phyloP scores from a whole-genome alignment of 1,140 invertebrate species.

The Elysia chlorotica region DNA sequence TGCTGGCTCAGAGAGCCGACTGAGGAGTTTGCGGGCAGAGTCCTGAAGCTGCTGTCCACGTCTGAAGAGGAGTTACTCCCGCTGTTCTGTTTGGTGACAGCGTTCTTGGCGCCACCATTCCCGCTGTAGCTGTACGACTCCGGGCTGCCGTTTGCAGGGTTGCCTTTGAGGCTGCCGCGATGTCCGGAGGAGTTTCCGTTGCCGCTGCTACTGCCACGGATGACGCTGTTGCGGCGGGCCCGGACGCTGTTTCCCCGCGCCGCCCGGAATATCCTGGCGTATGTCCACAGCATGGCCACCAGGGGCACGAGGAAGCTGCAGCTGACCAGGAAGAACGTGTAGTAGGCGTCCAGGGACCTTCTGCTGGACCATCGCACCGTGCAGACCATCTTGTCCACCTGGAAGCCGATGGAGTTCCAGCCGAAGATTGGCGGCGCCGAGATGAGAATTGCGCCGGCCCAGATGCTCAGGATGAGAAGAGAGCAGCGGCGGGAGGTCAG shows the following conservation, averaged over 20 bases:
- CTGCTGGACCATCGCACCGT: constrained; percentile 47
- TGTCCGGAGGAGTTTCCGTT: constrained; percentile 13
- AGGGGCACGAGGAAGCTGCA: constrained; percentile 71
- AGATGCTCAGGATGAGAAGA: constrained; percentile 71
- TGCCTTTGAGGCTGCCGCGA: not conserved
- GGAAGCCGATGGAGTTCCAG: constrained; percentile 54
- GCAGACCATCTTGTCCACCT: constrained; percentile 51
- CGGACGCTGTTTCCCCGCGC: constrained; percentile 74
- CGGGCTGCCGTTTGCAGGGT: constrained; percentile 23
- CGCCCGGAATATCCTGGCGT: constrained; percentile 74
- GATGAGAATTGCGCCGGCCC: constrained; percentile 63
- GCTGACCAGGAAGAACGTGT: constrained; percentile 47
- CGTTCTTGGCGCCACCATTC: too few species aligned
- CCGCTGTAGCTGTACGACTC: too few species aligned
- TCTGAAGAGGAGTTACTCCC: too few species aligned
- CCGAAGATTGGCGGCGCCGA: constrained; percentile 51
- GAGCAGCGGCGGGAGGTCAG: constrained; percentile 76
- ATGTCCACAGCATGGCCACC: constrained; percentile 72
- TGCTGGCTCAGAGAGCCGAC: too few species aligned
- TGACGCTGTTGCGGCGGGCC: constrained; percentile 70
- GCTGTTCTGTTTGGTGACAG: too few species aligned
- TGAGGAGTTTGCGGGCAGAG: too few species aligned
- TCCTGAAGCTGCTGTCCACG: too few species aligned
- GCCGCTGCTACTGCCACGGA: constrained; percentile 30
- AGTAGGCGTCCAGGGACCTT: constrained; percentile 36